phyloP scores from a whole-genome alignment of 2,113 vertebrate species.

The Gymnocephalus cernua region DNA sequence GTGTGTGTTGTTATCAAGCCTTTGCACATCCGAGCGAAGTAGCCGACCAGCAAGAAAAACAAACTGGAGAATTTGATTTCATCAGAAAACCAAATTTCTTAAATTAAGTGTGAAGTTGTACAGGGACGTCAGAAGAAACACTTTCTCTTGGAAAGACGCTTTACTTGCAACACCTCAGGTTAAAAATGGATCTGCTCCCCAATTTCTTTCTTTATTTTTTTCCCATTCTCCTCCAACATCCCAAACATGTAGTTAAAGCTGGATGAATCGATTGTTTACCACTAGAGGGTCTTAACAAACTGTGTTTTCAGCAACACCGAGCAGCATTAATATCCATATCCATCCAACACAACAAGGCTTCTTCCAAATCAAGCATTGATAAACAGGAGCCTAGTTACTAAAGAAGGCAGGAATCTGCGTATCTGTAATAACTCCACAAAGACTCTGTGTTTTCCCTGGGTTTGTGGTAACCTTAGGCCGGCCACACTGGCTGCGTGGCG shows the following conservation, averaged over 20 bases:
- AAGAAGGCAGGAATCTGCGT: too few relatives aligned
- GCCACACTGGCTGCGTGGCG: too few relatives aligned
- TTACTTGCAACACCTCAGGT: not conserved
- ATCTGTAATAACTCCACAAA: too few relatives aligned
- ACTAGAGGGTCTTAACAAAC: not conserved
- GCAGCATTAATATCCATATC: not conserved
- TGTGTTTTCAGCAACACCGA: too few relatives aligned
- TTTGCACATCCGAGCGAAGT: not conserved
- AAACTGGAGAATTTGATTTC: not conserved
- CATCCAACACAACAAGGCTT: not conserved
- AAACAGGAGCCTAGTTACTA: not conserved
- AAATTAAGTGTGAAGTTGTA: slow-evolving; percentile 2
- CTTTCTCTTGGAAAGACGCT: not conserved
- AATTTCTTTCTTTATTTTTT: not conserved
- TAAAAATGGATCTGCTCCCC: not conserved
- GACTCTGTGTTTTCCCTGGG: too few relatives aligned
- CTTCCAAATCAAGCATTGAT: too few relatives aligned
- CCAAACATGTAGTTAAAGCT: not conserved
- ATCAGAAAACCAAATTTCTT: not conserved
- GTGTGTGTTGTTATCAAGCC: not conserved
- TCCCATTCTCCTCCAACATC: not conserved
- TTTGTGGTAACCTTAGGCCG: too few relatives aligned
- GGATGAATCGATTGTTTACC: not conserved
- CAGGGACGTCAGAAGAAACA: not conserved
- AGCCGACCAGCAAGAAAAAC: not conserved